Evolutionary conservation across 2,113 vertebrate species (phyloP), one percentile per base, ranked within the genome.

Genomic region (Calcarius ornatus): DNA sequence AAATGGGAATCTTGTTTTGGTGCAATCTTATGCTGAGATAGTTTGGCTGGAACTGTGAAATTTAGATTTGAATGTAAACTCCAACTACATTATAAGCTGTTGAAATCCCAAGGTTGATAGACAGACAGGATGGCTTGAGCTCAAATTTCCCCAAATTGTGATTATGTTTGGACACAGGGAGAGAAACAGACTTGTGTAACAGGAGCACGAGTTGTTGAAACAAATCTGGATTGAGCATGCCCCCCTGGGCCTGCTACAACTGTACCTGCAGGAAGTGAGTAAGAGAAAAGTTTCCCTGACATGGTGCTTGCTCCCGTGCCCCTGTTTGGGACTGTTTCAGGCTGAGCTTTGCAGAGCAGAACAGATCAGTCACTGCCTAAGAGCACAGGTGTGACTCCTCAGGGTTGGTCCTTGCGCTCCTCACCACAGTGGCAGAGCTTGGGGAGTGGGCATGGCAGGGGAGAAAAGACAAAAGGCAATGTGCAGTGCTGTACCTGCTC

Each of bases 231-330:
- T 70, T 3, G 33, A 81, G 43, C 30, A 37, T 28, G 22, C 4
- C 30, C 54, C 13, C 5, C 57, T 23, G 68, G 75, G 79, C 92
- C 79, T 86, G 93, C 92, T 80, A 57, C 81, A 59, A 63, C 75
- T 47, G 24, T 90, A 90, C 89, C 92, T 93, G 71, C 51, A 95
- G 79, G 65, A 94, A 92, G 63, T 57, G 86, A 92, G 70, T 35
- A 93, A 70, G 71, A 82, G 64, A 80, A 85, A 85, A 56, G 38
- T 33, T 77, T 84, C 56, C 37, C 56, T 86, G 60, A 81, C 43
- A 71, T 13, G 76, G n/a, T 38, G 53, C 47, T 81, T 51, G 38
- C 40, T 83, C 51, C 50, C 28, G 1, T 43, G 16, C 8, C 59
- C 28, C 5, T 3, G 6, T 38, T 50, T 82, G 48, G 68, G 77